Conservation (phyloP, 2,113 vertebrate genomes). For the Odobenus rosmarus region DNA sequence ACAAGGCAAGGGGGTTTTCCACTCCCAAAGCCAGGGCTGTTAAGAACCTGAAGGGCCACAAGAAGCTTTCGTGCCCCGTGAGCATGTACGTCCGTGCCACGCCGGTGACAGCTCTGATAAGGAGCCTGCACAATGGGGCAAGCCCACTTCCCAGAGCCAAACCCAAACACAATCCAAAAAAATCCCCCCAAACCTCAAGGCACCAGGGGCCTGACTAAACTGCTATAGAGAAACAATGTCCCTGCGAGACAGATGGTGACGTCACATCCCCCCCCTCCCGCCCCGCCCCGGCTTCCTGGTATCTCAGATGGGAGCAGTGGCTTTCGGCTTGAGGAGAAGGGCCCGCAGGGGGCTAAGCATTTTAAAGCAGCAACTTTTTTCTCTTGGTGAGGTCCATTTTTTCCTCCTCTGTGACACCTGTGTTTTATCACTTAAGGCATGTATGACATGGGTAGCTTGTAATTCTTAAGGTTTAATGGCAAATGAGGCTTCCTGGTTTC, state of each 20-base stretch:
- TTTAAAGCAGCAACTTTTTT: background rate
- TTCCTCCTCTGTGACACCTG: background rate
- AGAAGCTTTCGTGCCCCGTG: background rate
- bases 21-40: background rate
- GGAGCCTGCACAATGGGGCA: background rate
- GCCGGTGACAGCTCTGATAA: background rate
- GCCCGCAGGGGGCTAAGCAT: background rate
- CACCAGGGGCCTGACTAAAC: background rate
- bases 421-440: constrained; percentile 20
- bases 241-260: background rate
- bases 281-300: rapidly evolving
- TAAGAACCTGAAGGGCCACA: rapidly evolving
- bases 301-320: background rate
- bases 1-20: background rate
- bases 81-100: rapidly evolving
- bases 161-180: background rate
- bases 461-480: background rate
- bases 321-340: background rate
- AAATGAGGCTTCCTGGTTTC: background rate
- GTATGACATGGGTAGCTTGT: constrained; percentile 27
- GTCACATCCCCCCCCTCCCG: rapidly evolving
- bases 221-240: rapidly evolving
- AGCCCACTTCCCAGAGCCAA: background rate
- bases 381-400: background rate
- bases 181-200: background rate